Base-by-base conservation (phyloP, 2,888 invertebrate species). In the Drosophila parthenogenetica region DNA sequence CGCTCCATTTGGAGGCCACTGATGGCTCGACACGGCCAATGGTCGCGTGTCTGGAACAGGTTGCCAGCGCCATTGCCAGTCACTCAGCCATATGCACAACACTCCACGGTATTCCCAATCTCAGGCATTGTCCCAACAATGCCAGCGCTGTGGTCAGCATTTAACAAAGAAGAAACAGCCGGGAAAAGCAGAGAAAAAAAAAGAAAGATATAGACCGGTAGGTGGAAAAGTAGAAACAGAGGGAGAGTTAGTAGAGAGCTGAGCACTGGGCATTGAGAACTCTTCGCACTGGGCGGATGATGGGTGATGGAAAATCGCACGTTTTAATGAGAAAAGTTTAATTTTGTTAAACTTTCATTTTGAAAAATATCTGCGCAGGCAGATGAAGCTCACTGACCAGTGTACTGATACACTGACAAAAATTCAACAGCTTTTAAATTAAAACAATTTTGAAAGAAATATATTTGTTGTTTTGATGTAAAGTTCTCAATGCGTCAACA, bases 261-360 rank as follows among this genome's bases (percentile, higher is more conserved):
- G 5, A 29, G 42, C n/a, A 13, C 22, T 35, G 5, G 17, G 42
- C n/a, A 13, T 14, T 35, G 22, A 37, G n/a, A 13, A 49, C 49
- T 35, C 49, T 49, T 49, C 49, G 55, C 19, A 19, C 2, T 2
- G 2, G 17, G 19, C 22, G 11, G 32, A 1, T 43, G 19, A 19
- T 11, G 32, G 19, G 42, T 19, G 40, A 17, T 46, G 75, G 73
- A 79, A 78, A 80, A 86, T 84, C 79, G 89, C 89, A 90, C 89
- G 87, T 90, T 90, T 90, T 90, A 90, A 90, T 90, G 90, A 90
- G 90, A 90, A 90, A 90, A 90, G 90, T 90, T 90, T 90, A 90
- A 90, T 90, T 90, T 88, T 84, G 90, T 90, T 87, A 86, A 87
- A 90, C 77, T 89, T 90, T 83, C 90, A 83, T 84, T 89, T 90